These are phyloP conservation scores for Danionella dracula DNA, from an alignment of 2,797 vertebrate species.

Conservation along the genomic window DNA sequence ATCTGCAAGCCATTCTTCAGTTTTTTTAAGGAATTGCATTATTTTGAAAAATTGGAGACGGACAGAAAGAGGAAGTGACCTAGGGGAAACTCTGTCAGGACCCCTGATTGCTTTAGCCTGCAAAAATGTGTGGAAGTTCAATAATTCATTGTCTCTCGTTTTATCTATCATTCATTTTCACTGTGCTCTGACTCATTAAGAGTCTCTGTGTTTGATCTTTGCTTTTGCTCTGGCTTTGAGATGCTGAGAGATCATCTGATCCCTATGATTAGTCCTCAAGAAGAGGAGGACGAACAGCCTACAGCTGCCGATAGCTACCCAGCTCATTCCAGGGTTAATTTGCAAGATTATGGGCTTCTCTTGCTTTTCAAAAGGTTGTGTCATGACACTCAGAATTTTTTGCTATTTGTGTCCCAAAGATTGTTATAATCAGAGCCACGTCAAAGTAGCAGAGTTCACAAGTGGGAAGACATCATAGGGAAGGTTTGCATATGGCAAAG, in stretches of 20 bases:
- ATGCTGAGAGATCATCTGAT: conserved; percentile 14
- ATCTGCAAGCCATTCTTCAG: too few species aligned
- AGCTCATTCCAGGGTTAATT: conserved; percentile 26
- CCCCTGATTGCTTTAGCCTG: too few species aligned
- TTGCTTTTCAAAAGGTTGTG: conserved; percentile 21
- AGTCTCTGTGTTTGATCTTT: conserved; percentile 8
- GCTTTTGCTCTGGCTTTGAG: conserved; percentile 8
- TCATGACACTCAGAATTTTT: conserved; percentile 5
- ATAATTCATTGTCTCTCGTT: too few species aligned
- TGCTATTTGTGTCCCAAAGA: conserved; percentile 10
- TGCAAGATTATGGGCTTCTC: conserved; percentile 31
- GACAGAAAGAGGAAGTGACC: too few species aligned
- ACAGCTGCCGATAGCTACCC: conserved; percentile 31
- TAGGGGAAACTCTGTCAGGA: too few species aligned
- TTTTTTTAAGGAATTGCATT: too few species aligned
- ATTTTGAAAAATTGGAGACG: too few species aligned
- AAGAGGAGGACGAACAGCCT: conserved; percentile 16
- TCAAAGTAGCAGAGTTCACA: conserved; percentile 19
- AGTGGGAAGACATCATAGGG: background rate
- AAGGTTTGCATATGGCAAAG: background rate
- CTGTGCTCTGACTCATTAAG: background rate
- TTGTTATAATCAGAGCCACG: conserved; percentile 26
- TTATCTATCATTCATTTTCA: too few species aligned
- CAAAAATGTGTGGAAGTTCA: too few species aligned
- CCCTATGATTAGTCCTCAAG: conserved; percentile 30